A percentile compares a stretch with the other conserved stretches of the same genome.
These are phyloP conservation scores for Folsomia manolachei DNA, from an alignment of 2,888 invertebrate species.

Conservation along the genomic window DNA sequence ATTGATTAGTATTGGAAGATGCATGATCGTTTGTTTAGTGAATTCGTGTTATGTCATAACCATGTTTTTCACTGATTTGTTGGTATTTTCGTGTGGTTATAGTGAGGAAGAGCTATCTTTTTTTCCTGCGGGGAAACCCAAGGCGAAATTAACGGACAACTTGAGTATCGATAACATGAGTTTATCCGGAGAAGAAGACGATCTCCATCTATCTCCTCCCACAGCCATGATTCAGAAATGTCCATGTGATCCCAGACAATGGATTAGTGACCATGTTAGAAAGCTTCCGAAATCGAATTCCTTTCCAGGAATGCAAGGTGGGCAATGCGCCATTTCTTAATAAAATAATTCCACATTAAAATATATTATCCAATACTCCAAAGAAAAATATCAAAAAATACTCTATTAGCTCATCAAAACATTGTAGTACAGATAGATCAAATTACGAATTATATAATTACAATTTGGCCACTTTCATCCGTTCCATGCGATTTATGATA, in stretches of 20 bases:
- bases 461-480: too few species aligned
- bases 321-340: background rate
- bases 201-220: slow-evolving; percentile 58
- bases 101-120: slow-evolving; percentile 60
- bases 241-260: slow-evolving; percentile 54
- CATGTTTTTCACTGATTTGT: slow-evolving; percentile 17
- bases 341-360: too few species aligned
- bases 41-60: slow-evolving; percentile 14
- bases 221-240: slow-evolving; percentile 55
- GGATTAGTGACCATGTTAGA: slow-evolving; percentile 12
- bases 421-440: too few species aligned
- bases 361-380: too few species aligned
- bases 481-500: too few species aligned
- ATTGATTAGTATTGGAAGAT: too few species aligned
- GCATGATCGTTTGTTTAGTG: background rate
- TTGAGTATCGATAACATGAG: slow-evolving; percentile 63
- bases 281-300: background rate
- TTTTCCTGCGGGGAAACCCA: slow-evolving; percentile 57
- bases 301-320: background rate
- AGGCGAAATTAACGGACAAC: slow-evolving; percentile 60
- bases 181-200: slow-evolving; percentile 60
- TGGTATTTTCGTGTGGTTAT: slow-evolving; percentile 37
- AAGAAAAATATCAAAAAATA: too few species aligned
- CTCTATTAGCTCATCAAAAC: too few species aligned
- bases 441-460: too few species aligned